Percentiles rank a stretch among this genome's conserved stretches.
These are phyloP conservation scores for Barypeithes pellucidus DNA, from an alignment of 2,888 invertebrate species.

Conservation along the genomic window DNA sequence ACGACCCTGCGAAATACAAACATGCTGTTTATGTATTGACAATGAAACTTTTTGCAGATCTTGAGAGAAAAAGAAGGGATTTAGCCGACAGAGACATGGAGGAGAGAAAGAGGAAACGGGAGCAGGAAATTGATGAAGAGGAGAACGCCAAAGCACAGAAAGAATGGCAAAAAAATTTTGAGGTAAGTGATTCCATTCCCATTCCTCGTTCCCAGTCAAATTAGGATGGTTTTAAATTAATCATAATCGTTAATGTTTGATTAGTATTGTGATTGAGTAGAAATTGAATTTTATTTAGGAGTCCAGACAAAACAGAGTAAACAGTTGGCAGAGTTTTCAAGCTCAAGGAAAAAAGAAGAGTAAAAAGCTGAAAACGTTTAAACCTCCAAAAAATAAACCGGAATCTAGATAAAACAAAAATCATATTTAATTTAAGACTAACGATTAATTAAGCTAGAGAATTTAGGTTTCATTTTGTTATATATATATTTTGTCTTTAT, in stretches of 20 bases:
- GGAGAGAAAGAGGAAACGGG: constrained; percentile 93
- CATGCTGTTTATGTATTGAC: constrained; percentile 98
- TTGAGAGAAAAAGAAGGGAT: constrained; percentile 92
- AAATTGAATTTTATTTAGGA: constrained; percentile 74
- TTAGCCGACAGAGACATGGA: constrained; percentile 93
- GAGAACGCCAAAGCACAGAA: constrained; percentile 91
- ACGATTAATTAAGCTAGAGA: constrained; percentile 1
- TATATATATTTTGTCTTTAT: background rate
- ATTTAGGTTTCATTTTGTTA: background rate
- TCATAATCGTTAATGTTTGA: too few species aligned
- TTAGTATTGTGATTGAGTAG: too few species aligned
- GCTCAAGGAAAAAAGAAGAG: constrained; percentile 81
- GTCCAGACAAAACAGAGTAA: constrained; percentile 91
- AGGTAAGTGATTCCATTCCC: constrained; percentile 74
- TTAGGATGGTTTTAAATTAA: too few species aligned
- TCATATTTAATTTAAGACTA: background rate
- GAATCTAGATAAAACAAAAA: constrained; percentile 82
- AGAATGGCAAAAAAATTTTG: constrained; percentile 99
- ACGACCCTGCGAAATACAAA: constrained; percentile 88
- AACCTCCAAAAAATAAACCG: constrained; percentile 94
- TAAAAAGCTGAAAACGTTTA: constrained; percentile 88
- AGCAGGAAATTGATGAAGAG: constrained; percentile 94
- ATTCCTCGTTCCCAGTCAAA: too few species aligned
- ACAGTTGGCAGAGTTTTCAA: constrained; percentile 94
- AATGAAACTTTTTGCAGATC: constrained; percentile 96